Percentiles rank a stretch among this genome's conserved stretches.
Conservation (phyloP, 2,113 vertebrate species). For the Podocnemis expansa region DNA sequence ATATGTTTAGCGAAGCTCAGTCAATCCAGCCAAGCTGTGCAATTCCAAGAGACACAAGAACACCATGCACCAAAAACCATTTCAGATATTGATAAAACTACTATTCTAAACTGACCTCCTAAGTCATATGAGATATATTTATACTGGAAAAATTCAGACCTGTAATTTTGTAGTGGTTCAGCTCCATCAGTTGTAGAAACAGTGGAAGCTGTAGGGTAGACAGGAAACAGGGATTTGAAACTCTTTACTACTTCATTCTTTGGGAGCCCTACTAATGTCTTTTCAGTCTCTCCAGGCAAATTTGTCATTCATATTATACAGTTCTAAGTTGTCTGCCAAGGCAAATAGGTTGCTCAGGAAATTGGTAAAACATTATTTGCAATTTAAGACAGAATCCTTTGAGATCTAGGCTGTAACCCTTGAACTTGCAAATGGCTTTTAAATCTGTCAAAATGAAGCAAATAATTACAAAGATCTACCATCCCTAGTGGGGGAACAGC, state of each 20-base stretch:
- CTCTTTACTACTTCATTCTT: not conserved
- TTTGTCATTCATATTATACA: not conserved
- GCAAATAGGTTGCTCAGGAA: not conserved
- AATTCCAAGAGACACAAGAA: not conserved
- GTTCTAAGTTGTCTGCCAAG: not conserved
- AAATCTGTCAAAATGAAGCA: rapidly evolving
- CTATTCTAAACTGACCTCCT: not conserved
- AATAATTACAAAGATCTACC: not conserved
- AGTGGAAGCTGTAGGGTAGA: not conserved
- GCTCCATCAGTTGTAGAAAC: not conserved
- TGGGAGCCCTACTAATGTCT: not conserved
- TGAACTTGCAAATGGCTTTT: not conserved
- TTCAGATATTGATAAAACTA: not conserved
- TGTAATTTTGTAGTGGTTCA: not conserved
- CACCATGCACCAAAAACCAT: not conserved
- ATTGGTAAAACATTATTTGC: not conserved
- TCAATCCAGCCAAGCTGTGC: conserved; percentile 54
- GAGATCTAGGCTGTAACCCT: rapidly evolving
- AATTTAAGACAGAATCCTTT: not conserved
- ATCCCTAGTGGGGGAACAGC: not conserved
- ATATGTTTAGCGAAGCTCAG: conserved; percentile 41
- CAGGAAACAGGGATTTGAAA: not conserved
- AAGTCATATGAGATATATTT: not conserved
- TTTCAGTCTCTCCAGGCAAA: not conserved
- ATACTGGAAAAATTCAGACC: not conserved